These are phyloP conservation scores for Cydia pomonella DNA, from an alignment of 1,140 invertebrate species.

Conservation along the genomic window DNA sequence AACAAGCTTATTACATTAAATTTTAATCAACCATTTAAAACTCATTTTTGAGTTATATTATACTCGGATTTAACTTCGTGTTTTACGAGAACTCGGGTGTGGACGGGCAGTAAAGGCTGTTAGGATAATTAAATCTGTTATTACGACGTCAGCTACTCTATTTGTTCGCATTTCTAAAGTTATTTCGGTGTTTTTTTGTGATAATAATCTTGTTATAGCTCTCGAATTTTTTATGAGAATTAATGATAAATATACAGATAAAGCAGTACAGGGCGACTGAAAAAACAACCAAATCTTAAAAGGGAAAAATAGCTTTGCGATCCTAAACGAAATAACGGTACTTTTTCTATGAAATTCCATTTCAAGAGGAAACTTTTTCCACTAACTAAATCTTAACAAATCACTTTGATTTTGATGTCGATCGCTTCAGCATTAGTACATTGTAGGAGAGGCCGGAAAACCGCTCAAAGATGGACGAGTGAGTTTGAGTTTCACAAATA, in stretches of 20 bases:
- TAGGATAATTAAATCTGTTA: constrained; percentile 2
- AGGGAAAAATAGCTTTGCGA: too few species aligned
- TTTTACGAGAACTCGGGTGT: constrained; percentile 8
- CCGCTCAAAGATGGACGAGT: too few species aligned
- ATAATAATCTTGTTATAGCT: constrained; percentile 1
- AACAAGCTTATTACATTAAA: not conserved
- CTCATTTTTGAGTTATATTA: not conserved
- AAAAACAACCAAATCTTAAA: too few species aligned
- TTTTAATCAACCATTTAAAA: not conserved
- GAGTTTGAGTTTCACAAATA: too few species aligned
- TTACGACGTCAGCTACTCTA: constrained; percentile 2
- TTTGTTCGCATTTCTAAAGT: not conserved
- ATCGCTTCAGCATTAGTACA: too few species aligned
- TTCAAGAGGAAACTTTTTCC: too few species aligned
- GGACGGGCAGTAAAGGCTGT: not conserved
- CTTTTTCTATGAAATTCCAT: too few species aligned
- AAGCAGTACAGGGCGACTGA: not conserved
- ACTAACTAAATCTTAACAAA: too few species aligned
- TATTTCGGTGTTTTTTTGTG: not conserved
- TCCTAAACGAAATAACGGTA: too few species aligned
- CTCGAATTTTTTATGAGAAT: not conserved
- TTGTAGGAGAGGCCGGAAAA: too few species aligned
- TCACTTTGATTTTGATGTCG: too few species aligned
- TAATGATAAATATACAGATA: not conserved
- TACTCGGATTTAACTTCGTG: not conserved